Percentiles rank a stretch among this genome's conserved stretches.
phyloP scores from a whole-genome alignment of 2,113 vertebrate species.

The Clarias magur region DNA sequence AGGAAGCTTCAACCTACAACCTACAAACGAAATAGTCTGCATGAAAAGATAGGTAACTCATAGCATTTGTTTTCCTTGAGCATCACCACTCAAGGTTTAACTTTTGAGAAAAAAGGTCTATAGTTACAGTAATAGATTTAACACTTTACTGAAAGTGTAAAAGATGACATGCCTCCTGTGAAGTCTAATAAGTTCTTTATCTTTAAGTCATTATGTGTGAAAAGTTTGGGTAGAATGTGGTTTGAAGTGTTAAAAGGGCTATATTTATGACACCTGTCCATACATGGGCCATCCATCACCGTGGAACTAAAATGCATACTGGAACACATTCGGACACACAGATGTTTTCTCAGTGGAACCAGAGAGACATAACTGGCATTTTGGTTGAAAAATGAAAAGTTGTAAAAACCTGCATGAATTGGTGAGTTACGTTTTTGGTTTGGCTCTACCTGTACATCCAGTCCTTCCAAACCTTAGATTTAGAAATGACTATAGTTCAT shows the following conservation, averaged over 20 bases:
- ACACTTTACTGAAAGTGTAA: background rate
- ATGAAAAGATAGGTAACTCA: background rate
- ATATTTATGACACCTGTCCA: background rate
- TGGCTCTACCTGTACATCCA: background rate
- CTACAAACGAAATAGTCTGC: background rate
- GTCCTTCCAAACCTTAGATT: background rate
- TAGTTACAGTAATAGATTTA: background rate
- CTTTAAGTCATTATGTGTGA: background rate
- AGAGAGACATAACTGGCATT: background rate
- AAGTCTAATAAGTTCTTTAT: background rate
- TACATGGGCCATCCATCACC: background rate
- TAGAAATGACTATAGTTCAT: background rate
- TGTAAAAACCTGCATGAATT: background rate
- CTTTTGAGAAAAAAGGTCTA: background rate
- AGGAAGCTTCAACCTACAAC: background rate
- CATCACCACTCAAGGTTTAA: background rate
- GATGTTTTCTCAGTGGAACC: background rate
- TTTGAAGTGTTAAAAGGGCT: background rate
- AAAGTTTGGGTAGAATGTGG: background rate
- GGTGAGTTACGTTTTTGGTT: background rate
- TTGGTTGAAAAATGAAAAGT: background rate
- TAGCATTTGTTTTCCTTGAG: background rate
- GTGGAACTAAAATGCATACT: background rate
- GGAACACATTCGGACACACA: background rate
- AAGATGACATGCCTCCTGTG: background rate